A percentile compares a stretch with the other conserved stretches of the same genome.
phyloP scores from a whole-genome alignment of 2,888 invertebrate genomes.

The Eugnorisma glareosa region DNA sequence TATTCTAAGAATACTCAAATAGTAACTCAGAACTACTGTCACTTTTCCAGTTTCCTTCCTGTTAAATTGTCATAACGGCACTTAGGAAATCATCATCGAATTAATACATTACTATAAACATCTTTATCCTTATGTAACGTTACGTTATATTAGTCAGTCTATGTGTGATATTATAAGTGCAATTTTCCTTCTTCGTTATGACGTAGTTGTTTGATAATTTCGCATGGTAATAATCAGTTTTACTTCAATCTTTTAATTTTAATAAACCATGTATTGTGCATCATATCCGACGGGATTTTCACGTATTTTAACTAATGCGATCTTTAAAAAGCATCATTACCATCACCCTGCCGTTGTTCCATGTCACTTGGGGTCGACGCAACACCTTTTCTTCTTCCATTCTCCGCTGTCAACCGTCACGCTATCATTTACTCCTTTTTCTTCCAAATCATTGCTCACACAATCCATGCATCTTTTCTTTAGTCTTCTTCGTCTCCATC shows the following conservation, averaged over 20 bases:
- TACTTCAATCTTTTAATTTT: background rate
- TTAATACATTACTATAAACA: conserved; percentile 7
- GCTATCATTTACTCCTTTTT: background rate
- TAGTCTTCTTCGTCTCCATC: background rate
- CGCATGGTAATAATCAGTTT: conserved; percentile 2
- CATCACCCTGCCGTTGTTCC: background rate
- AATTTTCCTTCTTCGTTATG: conserved; percentile 36
- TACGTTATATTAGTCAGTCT: conserved; percentile 33
- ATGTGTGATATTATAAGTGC: background rate
- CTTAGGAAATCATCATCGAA: conserved; percentile 22
- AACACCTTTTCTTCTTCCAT: background rate
- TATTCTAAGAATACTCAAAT: conserved; percentile 5
- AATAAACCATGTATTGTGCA: conserved; percentile 1
- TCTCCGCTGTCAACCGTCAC: background rate
- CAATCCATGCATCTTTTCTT: background rate
- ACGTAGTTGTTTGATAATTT: conserved; percentile 19
- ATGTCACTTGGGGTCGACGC: background rate
- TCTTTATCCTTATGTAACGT: conserved; percentile 36
- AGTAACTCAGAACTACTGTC: conserved; percentile 6
- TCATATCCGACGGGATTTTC: background rate
- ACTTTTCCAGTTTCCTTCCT: conserved; percentile 38
- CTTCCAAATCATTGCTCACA: background rate
- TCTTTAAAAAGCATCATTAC: background rate
- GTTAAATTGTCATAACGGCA: conserved; percentile 23
- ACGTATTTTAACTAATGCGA: background rate